Evolutionary conservation across 2,113 vertebrate genomes (phyloP).

Genomic region (Suricata suricatta): DNA sequence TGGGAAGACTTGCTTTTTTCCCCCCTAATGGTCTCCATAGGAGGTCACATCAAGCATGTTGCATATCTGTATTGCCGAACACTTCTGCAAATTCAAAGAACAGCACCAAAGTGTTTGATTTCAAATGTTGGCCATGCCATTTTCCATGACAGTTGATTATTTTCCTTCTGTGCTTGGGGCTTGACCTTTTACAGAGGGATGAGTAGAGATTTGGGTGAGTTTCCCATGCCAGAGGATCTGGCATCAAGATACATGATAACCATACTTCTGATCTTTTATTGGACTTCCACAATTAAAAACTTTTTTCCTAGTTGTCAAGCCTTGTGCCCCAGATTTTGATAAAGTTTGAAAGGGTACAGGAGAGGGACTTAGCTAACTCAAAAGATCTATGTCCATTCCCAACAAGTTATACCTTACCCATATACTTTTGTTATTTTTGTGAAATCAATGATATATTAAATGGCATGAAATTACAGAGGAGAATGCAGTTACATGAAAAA

Average conservation of each 20-base stretch:
- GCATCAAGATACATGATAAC: background rate
- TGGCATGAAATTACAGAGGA: background rate
- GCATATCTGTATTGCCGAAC: background rate
- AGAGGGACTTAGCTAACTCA: background rate
- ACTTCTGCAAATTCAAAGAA: background rate
- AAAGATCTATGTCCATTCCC: background rate
- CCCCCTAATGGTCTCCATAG: background rate
- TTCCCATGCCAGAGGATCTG: background rate
- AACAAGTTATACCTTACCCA: background rate
- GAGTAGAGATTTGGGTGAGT: background rate
- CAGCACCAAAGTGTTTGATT: background rate
- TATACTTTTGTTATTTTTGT: slow-evolving; percentile 20
- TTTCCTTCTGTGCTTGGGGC: background rate
- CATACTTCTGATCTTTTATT: slow-evolving; percentile 18
- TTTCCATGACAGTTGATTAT: background rate
- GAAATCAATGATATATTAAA: background rate
- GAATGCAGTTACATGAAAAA: slow-evolving; percentile 31
- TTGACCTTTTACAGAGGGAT: background rate
- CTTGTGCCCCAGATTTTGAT: background rate
- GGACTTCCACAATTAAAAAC: background rate
- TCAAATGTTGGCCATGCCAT: background rate
- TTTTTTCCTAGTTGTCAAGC: background rate
- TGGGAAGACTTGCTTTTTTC: background rate
- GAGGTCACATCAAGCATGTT: background rate
- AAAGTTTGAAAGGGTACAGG: background rate